Evolutionary conservation across 2,797 vertebrate genomes (phyloP).

Genomic region (Salmo trutta): DNA sequence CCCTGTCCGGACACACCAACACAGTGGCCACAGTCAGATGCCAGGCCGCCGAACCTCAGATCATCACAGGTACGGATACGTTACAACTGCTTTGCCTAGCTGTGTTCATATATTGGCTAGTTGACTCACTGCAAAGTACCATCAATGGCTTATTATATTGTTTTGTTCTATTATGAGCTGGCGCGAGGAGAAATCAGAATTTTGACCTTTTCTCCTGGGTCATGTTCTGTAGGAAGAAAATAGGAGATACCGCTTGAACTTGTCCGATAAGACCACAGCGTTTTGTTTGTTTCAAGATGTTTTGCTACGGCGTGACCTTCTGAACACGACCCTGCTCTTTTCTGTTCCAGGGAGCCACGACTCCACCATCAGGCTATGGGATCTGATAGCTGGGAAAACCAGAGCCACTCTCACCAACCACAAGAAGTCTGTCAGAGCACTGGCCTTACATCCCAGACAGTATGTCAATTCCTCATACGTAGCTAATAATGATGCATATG

Average conservation of each 20-base stretch:
- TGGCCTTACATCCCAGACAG: conserved; percentile 94
- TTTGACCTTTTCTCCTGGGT: neutral
- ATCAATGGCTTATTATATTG: neutral
- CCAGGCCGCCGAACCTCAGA: conserved; percentile 92
- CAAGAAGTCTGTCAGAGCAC: conserved; percentile 94
- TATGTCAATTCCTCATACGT: conserved; percentile 65
- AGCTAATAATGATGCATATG: neutral
- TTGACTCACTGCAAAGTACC: neutral
- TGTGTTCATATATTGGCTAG: neutral
- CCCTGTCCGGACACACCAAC: conserved; percentile 93
- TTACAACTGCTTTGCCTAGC: neutral
- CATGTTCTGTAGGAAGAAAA: neutral
- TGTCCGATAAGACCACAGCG: neutral
- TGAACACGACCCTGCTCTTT: neutral
- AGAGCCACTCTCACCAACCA: conserved; percentile 98
- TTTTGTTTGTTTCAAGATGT: too few species aligned
- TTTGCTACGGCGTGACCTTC: neutral
- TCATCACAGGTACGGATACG: conserved; percentile 87
- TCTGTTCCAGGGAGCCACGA: conserved; percentile 90
- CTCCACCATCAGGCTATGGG: conserved; percentile 96
- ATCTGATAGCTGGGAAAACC: conserved; percentile 96
- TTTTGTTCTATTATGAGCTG: neutral
- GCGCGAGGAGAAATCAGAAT: neutral
- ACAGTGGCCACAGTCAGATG: conserved; percentile 96
- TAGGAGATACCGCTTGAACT: neutral